A percentile compares a stretch with the other conserved stretches of the same genome.
Evolutionary conservation across 2,113 vertebrate species (phyloP).

Genomic region (Cryptotis parvus): DNA sequence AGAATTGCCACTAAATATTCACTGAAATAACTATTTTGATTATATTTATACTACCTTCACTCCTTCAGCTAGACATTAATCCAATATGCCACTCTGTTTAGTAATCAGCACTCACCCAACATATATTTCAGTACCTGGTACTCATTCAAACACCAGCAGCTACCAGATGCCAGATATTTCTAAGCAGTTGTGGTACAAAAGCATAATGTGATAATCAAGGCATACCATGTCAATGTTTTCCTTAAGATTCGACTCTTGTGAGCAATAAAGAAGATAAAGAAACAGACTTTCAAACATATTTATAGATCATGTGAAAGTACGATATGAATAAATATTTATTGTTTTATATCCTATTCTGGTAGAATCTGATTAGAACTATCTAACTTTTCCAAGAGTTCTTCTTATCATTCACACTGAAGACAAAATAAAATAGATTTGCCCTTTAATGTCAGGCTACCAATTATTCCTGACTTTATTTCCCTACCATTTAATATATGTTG

Average conservation of each 20-base stretch:
- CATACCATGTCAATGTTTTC: background rate
- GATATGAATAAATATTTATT: slow-evolving; percentile 11
- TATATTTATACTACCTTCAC: background rate
- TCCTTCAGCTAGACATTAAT: background rate
- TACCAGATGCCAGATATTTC: background rate
- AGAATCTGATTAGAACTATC: slow-evolving; percentile 16
- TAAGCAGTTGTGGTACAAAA: background rate
- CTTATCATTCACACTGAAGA: slow-evolving; percentile 10
- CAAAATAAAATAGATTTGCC: background rate
- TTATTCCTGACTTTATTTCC: slow-evolving; percentile 36
- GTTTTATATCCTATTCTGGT: background rate
- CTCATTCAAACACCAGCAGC: background rate
- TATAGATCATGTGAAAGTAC: background rate
- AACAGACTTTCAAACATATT: background rate
- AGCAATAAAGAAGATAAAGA: background rate
- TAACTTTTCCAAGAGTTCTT: slow-evolving; percentile 17
- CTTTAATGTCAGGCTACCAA: background rate
- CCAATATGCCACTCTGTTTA: background rate
- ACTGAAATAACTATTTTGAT: background rate
- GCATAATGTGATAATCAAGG: background rate
- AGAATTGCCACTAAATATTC: background rate
- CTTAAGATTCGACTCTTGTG: background rate
- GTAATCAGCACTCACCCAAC: background rate
- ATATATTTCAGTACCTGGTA: background rate
- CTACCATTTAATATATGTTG: background rate